A percentile compares a stretch with the other conserved stretches of the same genome.
These are phyloP conservation scores for Lepidurus arcticus DNA, from an alignment of 1,140 invertebrate genomes.

Conservation along the genomic window DNA sequence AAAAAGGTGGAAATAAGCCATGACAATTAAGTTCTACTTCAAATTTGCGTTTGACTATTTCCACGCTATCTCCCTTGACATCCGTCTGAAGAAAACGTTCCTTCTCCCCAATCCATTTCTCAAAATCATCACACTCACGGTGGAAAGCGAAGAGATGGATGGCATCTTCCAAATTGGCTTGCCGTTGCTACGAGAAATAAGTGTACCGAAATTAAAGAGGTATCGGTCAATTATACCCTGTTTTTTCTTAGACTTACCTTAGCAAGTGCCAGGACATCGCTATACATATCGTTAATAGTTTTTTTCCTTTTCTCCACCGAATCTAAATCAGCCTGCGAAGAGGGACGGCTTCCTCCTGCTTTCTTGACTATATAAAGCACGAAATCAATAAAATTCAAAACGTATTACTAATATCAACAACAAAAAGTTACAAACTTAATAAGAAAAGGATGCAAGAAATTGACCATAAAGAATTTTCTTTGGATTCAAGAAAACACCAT, in stretches of 20 bases:
- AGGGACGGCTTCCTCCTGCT: neutral
- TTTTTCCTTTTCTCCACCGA: constrained; percentile 76
- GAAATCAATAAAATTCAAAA: neutral
- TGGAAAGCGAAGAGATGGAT: constrained; percentile 91
- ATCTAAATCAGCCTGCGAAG: constrained; percentile 55
- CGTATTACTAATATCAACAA: neutral
- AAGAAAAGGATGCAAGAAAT: too few species aligned
- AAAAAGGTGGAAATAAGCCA: constrained; percentile 32
- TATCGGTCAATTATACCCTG: neutral
- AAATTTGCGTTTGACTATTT: constrained; percentile 88
- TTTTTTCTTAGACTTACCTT: constrained; percentile 43
- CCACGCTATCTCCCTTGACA: constrained; percentile 81
- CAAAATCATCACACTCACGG: constrained; percentile 96
- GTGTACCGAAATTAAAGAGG: neutral
- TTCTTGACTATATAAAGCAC: neutral
- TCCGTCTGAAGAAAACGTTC: constrained; percentile 79
- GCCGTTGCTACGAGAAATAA: constrained; percentile 52
- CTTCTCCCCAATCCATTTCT: constrained; percentile 94
- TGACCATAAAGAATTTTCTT: too few species aligned
- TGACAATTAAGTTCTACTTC: constrained; percentile 53
- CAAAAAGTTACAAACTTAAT: too few species aligned
- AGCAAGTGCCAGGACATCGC: constrained; percentile 72
- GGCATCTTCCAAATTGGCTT: constrained; percentile 80
- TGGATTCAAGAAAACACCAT: neutral
- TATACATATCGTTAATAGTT: constrained; percentile 71